phyloP scores from a whole-genome alignment of 2,888 invertebrate genomes.

The Macaria liturata region DNA sequence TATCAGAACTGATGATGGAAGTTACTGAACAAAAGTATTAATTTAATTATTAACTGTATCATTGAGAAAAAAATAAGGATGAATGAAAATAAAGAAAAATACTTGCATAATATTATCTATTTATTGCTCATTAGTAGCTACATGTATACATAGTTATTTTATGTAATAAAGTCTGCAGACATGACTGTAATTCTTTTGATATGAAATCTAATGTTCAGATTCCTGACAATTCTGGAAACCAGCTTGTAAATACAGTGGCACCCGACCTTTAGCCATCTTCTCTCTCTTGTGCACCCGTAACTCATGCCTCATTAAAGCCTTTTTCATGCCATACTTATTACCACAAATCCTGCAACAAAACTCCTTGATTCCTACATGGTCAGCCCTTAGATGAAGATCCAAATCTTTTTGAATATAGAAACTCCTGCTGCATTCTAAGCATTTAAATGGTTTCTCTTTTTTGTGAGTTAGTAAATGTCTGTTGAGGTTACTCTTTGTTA shows the following conservation, averaged over 20 bases:
- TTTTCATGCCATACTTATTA: conserved; percentile 60
- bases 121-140: too few species aligned
- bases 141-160: too few species aligned
- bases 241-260: conserved; percentile 63
- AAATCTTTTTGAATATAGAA: conserved; percentile 58
- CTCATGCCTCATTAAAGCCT: conserved; percentile 63
- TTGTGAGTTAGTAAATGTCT: conserved; percentile 60
- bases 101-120: too few species aligned
- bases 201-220: background rate
- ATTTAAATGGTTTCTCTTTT: conserved; percentile 57
- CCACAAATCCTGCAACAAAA: conserved; percentile 56
- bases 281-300: conserved; percentile 61
- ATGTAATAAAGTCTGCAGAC: too few species aligned
- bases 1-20: conserved; percentile 59
- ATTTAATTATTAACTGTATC: background rate
- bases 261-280: conserved; percentile 61
- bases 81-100: too few species aligned
- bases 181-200: too few species aligned
- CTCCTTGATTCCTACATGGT: conserved; percentile 60
- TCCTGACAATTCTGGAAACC: conserved; percentile 41
- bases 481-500: conserved; percentile 63
- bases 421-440: conserved; percentile 54
- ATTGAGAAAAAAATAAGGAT: too few species aligned
- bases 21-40: conserved; percentile 37
- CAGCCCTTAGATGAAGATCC: conserved; percentile 55